Base-by-base conservation (phyloP, 2,888 invertebrate genomes). In the Danaus chrysippus region DNA sequence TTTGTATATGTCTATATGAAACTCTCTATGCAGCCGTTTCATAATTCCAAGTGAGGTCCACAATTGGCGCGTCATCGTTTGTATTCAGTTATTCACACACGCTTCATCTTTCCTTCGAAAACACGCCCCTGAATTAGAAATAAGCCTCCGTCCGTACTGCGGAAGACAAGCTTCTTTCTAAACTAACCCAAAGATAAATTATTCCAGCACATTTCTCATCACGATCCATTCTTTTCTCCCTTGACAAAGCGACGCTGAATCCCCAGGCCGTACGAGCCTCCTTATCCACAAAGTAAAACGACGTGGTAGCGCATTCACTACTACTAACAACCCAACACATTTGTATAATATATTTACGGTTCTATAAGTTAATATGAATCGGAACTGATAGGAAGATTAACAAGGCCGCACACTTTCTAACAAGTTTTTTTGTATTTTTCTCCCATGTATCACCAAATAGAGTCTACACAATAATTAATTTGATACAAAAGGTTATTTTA, bases 321-420 rank as follows among this genome's bases (percentile, higher is more conserved):
- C 23, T 5, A 83, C 81, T 82, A 81, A 77, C 77, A 71, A 76
- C 69, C 71, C 74, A 76, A 77, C 76, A 77, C 75, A 74, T 71
- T 72, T 68, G 72, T 71, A 68, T 71, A 72, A 5, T 73, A 70
- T 73, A 73, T 75, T 74, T 73, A 71, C 74, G 70, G 56, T 72
- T 59, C 68, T 73, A 17, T 49, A 17, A 8, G 49, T 71, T 73
- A 75, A 78, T 82, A 87, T 89, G 87, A 88, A 87, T 89, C 86
- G 87, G 80, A 74, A 76, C 83, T 87, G 87, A 90, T 89, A 90
- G 89, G 88, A 84, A 87, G 86, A 90, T 89, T 86, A 86, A 82
- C 83, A 78, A 84, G 80, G 76, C 78, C 79, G 77, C 77, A 73
- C 72, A 77, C 72, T 76, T 72, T 74, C 72, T 88, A 87, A 87